Percentiles rank a stretch among this genome's conserved stretches.
These are phyloP conservation scores for Babyrousa celebensis DNA, from an alignment of 2,797 vertebrate species.

Conservation along the genomic window DNA sequence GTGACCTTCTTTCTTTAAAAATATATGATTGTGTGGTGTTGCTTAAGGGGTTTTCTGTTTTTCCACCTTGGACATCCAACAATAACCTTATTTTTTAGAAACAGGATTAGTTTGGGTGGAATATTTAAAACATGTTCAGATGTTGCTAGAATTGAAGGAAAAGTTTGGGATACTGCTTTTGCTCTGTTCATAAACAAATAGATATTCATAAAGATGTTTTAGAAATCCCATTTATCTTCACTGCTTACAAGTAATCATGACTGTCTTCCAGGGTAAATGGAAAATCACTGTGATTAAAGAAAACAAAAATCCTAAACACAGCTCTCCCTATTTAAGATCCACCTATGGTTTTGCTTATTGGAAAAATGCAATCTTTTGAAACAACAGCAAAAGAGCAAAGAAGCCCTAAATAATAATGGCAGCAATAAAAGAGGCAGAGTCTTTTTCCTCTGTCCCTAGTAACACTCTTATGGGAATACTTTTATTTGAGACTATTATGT, in stretches of 20 bases:
- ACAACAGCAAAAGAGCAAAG: constrained; percentile 42
- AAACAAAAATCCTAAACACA: neutral
- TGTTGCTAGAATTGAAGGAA: constrained; percentile 39
- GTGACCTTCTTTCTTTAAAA: neutral
- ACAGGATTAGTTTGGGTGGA: neutral
- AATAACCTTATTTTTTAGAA: constrained; percentile 39
- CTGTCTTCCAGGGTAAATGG: constrained; percentile 19
- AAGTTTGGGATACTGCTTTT: neutral
- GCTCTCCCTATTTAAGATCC: constrained; percentile 29
- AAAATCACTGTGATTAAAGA: constrained; percentile 39
- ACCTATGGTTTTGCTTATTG: constrained; percentile 40
- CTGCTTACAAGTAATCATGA: constrained; percentile 55
- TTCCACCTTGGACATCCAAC: neutral
- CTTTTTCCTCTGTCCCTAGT: constrained; percentile 65
- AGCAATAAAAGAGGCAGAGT: neutral
- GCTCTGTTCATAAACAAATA: constrained; percentile 11
- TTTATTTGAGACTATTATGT: constrained; percentile 59
- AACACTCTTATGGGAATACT: constrained; percentile 54
- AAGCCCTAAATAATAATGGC: neutral
- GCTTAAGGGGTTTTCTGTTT: neutral
- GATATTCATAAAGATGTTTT: constrained; percentile 14
- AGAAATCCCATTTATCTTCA: constrained; percentile 49
- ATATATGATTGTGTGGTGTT: neutral
- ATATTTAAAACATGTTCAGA: constrained; percentile 48
- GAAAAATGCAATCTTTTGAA: constrained; percentile 66